A percentile compares a stretch with the other conserved stretches of the same genome.
Evolutionary conservation across 2,113 vertebrate genomes (phyloP).

Genomic region (Silurus glanis): DNA sequence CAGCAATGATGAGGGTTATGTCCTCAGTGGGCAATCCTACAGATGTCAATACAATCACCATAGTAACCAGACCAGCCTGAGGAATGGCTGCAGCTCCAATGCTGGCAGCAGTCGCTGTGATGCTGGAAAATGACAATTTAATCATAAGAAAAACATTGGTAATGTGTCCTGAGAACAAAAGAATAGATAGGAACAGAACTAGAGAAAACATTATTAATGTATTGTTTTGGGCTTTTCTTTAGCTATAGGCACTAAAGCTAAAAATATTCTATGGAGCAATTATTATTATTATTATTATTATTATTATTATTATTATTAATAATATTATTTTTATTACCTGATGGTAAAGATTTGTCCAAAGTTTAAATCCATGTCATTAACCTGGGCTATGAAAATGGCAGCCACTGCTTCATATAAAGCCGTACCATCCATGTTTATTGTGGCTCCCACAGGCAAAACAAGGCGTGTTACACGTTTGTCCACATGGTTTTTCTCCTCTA

Average conservation of each 20-base stretch:
- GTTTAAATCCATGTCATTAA: slow-evolving; percentile 95
- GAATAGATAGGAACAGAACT: not conserved
- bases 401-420: slow-evolving; percentile 94
- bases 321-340: slow-evolving; percentile 72
- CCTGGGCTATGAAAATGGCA: slow-evolving; percentile 96
- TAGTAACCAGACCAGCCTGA: slow-evolving; percentile 95
- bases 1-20: slow-evolving; percentile 92
- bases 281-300: slow-evolving; percentile 48
- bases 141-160: slow-evolving; percentile 61
- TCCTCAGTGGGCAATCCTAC: slow-evolving; percentile 96
- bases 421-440: slow-evolving; percentile 67
- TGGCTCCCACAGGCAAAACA: slow-evolving; percentile 88
- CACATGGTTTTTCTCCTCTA: slow-evolving; percentile 90
- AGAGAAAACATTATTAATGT: not conserved
- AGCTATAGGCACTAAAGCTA: not conserved
- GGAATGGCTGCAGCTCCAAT: slow-evolving; percentile 96
- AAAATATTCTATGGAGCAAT: not conserved
- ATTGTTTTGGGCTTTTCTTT: not conserved
- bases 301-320: slow-evolving; percentile 44
- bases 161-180: not conserved
- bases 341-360: slow-evolving; percentile 97
- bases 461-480: slow-evolving; percentile 93
- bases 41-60: slow-evolving; percentile 96
- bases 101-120: slow-evolving; percentile 91
- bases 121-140: slow-evolving; percentile 76